These are phyloP conservation scores for Mamestra configurata DNA, from an alignment of 1,140 invertebrate species.

Conservation along the genomic window DNA sequence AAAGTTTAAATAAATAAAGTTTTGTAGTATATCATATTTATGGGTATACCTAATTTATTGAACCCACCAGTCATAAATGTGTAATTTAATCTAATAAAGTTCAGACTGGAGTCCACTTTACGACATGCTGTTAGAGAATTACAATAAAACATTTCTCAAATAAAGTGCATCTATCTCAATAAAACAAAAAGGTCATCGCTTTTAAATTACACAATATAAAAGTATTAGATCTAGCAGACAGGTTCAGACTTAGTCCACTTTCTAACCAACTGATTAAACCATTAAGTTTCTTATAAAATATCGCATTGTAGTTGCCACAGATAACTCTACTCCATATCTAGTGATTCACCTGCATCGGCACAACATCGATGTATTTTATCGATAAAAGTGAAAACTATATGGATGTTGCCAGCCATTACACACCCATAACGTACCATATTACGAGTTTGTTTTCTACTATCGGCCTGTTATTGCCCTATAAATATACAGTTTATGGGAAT, in stretches of 20 bases:
- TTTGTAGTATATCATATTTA: too few relatives aligned
- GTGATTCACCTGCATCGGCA: constrained; percentile 74
- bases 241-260: constrained; percentile 67
- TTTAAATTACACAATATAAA: constrained; percentile 73
- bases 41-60: too few relatives aligned
- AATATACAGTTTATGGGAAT: constrained; percentile 38
- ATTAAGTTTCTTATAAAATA: constrained; percentile 72
- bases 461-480: constrained; percentile 46
- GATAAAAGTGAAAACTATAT: constrained; percentile 80
- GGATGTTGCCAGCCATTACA: constrained; percentile 59
- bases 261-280: constrained; percentile 80
- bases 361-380: constrained; percentile 73
- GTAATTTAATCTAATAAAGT: too few relatives aligned
- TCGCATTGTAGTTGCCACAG: constrained; percentile 72
- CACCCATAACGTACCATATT: constrained; percentile 42
- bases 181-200: constrained; percentile 65
- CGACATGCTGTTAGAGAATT: neutral
- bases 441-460: constrained; percentile 43
- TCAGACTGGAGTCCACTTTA: too few relatives aligned
- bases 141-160: neutral
- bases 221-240: constrained; percentile 63
- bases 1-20: too few relatives aligned
- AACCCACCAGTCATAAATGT: too few relatives aligned
- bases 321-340: constrained; percentile 66
- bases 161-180: constrained; percentile 14